phyloP scores from a whole-genome alignment of 1,140 invertebrate species.

The Drosophila hydei region DNA sequence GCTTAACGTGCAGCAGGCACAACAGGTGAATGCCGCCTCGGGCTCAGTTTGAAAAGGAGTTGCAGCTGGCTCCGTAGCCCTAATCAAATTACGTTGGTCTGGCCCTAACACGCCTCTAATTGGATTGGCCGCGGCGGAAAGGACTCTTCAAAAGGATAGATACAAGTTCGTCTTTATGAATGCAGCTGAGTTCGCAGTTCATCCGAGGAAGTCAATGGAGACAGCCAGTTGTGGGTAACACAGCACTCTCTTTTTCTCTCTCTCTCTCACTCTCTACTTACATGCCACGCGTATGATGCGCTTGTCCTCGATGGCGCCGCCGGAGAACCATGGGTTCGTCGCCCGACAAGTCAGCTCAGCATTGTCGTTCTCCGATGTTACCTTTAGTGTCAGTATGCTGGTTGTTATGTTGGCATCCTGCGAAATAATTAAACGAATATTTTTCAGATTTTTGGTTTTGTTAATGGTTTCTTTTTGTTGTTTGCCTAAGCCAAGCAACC shows the following conservation, averaged over 20 bases:
- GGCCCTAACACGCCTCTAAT: conserved; percentile 74
- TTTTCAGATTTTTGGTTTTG: not conserved
- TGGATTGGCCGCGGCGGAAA: conserved; percentile 59
- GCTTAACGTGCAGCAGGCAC: conserved; percentile 51
- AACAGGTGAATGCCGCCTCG: conserved; percentile 58
- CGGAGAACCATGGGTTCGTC: conserved; percentile 94
- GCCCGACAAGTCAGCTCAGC: conserved; percentile 93
- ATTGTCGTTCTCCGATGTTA: conserved; percentile 91
- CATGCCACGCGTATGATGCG: conserved; percentile 92
- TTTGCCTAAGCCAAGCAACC: not conserved
- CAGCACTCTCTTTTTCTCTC: too few species aligned
- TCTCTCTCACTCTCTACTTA: conserved; percentile 87
- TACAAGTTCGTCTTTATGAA: conserved; percentile 32
- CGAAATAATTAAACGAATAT: conserved; percentile 1
- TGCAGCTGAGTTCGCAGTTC: too few species aligned
- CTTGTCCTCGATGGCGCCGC: conserved; percentile 90
- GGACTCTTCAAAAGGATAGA: conserved; percentile 25
- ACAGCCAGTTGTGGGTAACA: too few species aligned
- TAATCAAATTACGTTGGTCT: conserved; percentile 74
- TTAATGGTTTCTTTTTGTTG: too few species aligned
- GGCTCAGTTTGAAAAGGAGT: not conserved
- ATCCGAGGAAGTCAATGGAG: too few species aligned
- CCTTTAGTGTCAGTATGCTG: conserved; percentile 90
- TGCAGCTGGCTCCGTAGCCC: conserved; percentile 24
- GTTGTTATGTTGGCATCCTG: conserved; percentile 89